Conservation (phyloP, 2,888 invertebrate species). For the Cataglyphis albicans region DNA sequence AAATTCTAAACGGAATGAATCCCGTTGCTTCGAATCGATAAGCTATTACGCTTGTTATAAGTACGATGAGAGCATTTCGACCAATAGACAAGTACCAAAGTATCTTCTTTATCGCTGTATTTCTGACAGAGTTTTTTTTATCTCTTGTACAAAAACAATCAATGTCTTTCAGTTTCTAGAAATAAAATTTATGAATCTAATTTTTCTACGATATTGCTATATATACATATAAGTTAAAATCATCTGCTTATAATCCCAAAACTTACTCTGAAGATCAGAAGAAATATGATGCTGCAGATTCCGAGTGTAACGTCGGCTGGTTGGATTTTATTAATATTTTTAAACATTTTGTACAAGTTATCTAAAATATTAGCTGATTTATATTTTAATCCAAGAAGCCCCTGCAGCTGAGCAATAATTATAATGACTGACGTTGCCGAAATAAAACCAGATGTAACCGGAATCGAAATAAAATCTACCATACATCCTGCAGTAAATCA, state of each 20-base stretch:
- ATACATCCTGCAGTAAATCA: constrained; percentile 89
- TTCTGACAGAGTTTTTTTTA: constrained; percentile 78
- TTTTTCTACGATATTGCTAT: not conserved
- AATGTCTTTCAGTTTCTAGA: constrained; percentile 89
- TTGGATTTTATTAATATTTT: constrained; percentile 90
- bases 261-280: constrained; percentile 92
- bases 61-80: constrained; percentile 92
- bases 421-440: constrained; percentile 97
- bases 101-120: constrained; percentile 86
- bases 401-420: constrained; percentile 93
- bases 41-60: constrained; percentile 89
- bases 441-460: constrained; percentile 95
- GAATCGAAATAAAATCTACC: constrained; percentile 96
- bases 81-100: constrained; percentile 92
- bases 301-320: constrained; percentile 91
- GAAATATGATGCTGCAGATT: constrained; percentile 90
- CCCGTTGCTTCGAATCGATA: constrained; percentile 84
- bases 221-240: not conserved
- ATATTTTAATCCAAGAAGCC: constrained; percentile 91
- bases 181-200: constrained; percentile 13
- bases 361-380: constrained; percentile 91
- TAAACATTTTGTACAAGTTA: constrained; percentile 90
- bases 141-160: constrained; percentile 44
- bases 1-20: constrained; percentile 88
- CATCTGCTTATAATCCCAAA: not conserved